These are phyloP conservation scores for Hipparchia sbordonii DNA, from an alignment of 2,888 invertebrate genomes.

Conservation along the genomic window DNA sequence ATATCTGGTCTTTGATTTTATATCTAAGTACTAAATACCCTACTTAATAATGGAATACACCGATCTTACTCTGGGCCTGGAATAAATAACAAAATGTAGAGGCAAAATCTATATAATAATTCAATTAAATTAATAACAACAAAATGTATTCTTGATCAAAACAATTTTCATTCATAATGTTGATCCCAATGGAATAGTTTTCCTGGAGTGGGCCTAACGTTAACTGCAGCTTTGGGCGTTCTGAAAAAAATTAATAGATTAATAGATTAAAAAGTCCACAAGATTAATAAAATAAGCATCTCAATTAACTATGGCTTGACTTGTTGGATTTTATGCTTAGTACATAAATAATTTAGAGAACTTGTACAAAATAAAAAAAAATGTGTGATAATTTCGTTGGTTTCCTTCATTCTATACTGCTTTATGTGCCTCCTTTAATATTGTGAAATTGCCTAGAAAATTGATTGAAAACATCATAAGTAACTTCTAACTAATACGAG, in stretches of 20 bases:
- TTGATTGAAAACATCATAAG: no score
- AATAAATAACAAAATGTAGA: neutral
- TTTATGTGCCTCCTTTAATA: no score
- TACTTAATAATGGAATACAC: neutral
- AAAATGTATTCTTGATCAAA: neutral
- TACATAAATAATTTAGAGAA: no score
- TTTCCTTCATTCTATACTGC: no score
- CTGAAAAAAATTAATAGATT: constrained; percentile 53
- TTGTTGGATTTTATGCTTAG: neutral
- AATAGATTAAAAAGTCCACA: neutral
- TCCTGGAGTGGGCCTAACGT: constrained; percentile 82
- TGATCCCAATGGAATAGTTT: constrained; percentile 82
- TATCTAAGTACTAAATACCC: neutral
- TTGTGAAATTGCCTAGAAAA: no score
- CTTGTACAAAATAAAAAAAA: no score
- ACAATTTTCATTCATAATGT: constrained; percentile 55
- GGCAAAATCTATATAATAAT: constrained; percentile 14
- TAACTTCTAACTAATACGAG: no score
- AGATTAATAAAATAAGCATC: neutral
- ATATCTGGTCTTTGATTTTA: constrained; percentile 5
- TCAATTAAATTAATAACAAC: constrained; percentile 1
- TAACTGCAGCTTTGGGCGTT: constrained; percentile 59
- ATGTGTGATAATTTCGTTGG: no score
- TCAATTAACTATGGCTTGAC: neutral
- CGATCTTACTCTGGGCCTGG: neutral